These are phyloP conservation scores for Myotis myotis DNA, from an alignment of 2,797 vertebrate species.

Conservation along the genomic window DNA sequence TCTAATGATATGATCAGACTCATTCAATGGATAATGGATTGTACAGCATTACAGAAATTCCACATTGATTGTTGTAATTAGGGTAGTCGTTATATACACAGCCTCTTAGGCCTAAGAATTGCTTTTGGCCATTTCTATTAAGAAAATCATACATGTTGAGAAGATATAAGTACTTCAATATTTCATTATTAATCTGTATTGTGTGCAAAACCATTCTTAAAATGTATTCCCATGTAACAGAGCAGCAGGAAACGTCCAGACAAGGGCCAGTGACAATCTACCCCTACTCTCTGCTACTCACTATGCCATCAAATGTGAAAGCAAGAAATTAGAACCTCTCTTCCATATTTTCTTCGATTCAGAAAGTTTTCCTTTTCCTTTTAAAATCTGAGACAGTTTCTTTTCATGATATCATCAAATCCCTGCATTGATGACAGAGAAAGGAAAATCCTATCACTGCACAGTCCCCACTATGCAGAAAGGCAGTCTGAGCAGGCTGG, in stretches of 20 bases:
- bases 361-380: not conserved
- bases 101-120: not conserved
- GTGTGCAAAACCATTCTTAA: not conserved
- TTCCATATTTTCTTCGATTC: constrained; percentile 16
- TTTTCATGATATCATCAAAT: not conserved
- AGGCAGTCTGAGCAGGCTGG: not conserved
- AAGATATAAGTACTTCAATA: not conserved
- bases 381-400: constrained; percentile 15
- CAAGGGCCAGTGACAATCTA: not conserved
- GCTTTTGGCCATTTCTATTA: not conserved
- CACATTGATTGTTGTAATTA: not conserved
- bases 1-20: constrained; percentile 8
- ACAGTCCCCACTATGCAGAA: not conserved
- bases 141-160: not conserved
- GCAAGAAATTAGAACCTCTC: not conserved
- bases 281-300: not conserved
- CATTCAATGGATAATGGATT: not conserved
- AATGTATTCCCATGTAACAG: not conserved
- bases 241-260: not conserved
- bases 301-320: not conserved
- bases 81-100: not conserved
- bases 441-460: not conserved
- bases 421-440: not conserved
- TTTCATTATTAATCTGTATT: not conserved
- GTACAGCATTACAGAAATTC: not conserved